Conservation (phyloP, 1,140 invertebrate species). For the Cardiocondyla obscurior region DNA sequence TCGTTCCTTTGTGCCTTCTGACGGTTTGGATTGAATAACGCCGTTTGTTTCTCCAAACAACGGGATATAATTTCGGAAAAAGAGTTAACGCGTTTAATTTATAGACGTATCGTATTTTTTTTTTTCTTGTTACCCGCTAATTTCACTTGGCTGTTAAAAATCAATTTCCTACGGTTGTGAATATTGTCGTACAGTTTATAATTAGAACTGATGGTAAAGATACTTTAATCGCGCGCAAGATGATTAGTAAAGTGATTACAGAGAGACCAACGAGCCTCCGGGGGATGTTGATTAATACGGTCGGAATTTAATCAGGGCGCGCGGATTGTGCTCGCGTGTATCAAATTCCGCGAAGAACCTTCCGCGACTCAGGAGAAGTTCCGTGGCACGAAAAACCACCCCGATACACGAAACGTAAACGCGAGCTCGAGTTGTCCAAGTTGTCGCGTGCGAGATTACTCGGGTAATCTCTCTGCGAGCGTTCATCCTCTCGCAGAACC, state of each 20-base stretch:
- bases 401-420: not conserved
- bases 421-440: slow-evolving; percentile 22
- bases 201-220: not conserved
- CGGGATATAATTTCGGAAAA: not conserved
- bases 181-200: not conserved
- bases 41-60: not conserved
- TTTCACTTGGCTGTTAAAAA: not conserved
- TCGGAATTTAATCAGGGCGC: slow-evolving; percentile 46
- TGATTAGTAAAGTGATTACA: slow-evolving; percentile 5
- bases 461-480: slow-evolving; percentile 11
- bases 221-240: not conserved
- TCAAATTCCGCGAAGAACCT: slow-evolving; percentile 53
- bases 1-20: slow-evolving; percentile 7
- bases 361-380: not conserved
- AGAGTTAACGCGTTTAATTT: not conserved
- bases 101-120: not conserved
- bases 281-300: slow-evolving; percentile 51
- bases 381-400: not conserved
- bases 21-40: not conserved
- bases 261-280: not conserved
- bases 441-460: slow-evolving; percentile 36
- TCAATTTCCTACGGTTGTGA: too few species aligned
- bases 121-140: not conserved
- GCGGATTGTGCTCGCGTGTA: slow-evolving; percentile 10
- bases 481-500: not conserved